A percentile compares a stretch with the other conserved stretches of the same genome.
Evolutionary conservation across 2,797 vertebrate genomes (phyloP).

Genomic region (Serranus cabrilla): DNA sequence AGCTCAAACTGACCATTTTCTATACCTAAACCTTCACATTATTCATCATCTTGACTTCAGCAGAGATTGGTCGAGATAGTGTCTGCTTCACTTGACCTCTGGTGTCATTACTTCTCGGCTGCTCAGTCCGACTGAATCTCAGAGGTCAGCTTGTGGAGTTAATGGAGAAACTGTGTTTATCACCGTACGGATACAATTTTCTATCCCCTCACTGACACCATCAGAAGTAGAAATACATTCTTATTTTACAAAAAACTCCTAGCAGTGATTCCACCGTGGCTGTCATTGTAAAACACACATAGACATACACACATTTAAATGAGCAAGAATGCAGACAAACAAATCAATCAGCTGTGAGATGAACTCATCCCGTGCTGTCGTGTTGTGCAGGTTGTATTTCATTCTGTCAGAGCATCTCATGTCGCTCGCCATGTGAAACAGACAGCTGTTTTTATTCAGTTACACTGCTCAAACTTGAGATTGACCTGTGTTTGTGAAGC

Average conservation of each 20-base stretch:
- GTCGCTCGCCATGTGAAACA: slow-evolving; percentile 14
- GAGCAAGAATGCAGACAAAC: slow-evolving; percentile 30
- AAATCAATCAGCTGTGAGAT: slow-evolving; percentile 43
- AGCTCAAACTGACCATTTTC: slow-evolving; percentile 9
- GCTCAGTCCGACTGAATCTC: slow-evolving; percentile 13
- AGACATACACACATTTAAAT: slow-evolving; percentile 27
- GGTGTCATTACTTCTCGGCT: neutral
- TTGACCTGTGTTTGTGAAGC: slow-evolving; percentile 64
- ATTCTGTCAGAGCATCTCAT: slow-evolving; percentile 24
- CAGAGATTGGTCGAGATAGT: neutral
- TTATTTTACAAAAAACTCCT: neutral
- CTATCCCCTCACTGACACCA: neutral
- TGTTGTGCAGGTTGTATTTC: slow-evolving; percentile 37
- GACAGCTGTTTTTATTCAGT: slow-evolving; percentile 43
- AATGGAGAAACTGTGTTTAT: slow-evolving; percentile 6
- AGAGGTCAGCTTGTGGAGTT: slow-evolving; percentile 5
- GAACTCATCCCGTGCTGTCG: slow-evolving; percentile 37
- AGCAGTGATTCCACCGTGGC: neutral
- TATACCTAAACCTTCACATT: neutral
- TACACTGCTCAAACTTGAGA: slow-evolving; percentile 48
- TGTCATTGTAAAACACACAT: neutral
- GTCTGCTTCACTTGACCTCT: slow-evolving; percentile 16
- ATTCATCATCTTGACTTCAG: slow-evolving; percentile 20
- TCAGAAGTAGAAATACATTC: neutral
- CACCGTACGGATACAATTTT: neutral